These are phyloP conservation scores for Dendrolimus kikuchii DNA, from an alignment of 1,140 invertebrate species.

Conservation along the genomic window DNA sequence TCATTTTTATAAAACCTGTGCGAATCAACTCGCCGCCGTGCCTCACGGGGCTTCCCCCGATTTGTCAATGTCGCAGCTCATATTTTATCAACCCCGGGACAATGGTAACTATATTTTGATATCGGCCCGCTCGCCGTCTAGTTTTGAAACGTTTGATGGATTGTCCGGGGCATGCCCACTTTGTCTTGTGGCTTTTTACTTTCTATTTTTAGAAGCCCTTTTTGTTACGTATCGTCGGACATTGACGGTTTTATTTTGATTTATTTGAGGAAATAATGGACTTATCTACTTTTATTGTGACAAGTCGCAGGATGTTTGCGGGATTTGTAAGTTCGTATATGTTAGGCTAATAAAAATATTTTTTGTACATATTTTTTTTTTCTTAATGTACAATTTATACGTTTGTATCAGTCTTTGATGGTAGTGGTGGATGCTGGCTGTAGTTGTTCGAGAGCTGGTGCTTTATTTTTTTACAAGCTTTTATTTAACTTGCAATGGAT, in stretches of 20 bases:
- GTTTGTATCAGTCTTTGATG: no score
- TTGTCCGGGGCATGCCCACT: slow-evolving; percentile 29
- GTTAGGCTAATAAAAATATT: no score
- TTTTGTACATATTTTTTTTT: no score
- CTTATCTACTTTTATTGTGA: no score
- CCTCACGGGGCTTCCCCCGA: slow-evolving; percentile 23
- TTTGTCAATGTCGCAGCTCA: slow-evolving; percentile 59
- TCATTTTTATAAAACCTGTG: slow-evolving; percentile 15
- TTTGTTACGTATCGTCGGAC: slow-evolving; percentile 10
- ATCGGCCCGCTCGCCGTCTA: slow-evolving; percentile 33
- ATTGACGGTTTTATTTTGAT: slow-evolving; percentile 10
- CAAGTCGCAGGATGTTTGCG: no score
- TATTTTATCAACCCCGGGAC: slow-evolving; percentile 53
- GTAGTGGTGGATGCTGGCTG: no score
- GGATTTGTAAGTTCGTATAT: no score
- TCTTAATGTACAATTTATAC: no score
- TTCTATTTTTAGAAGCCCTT: slow-evolving; percentile 18
- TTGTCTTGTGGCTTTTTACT: slow-evolving; percentile 29
- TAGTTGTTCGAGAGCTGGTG: no score
- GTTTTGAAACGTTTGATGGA: slow-evolving; percentile 54
- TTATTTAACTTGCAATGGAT: no score
- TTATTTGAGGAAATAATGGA: slow-evolving; percentile 6
- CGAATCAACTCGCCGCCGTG: slow-evolving; percentile 17
- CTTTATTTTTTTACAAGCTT: no score
- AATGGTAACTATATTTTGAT: slow-evolving; percentile 64